Evolutionary conservation across 53 echinoderm and acorn worm genomes (phyloP), one percentile per base, ranked within the genome.

Genomic region (Paracentrotus lividus): DNA sequence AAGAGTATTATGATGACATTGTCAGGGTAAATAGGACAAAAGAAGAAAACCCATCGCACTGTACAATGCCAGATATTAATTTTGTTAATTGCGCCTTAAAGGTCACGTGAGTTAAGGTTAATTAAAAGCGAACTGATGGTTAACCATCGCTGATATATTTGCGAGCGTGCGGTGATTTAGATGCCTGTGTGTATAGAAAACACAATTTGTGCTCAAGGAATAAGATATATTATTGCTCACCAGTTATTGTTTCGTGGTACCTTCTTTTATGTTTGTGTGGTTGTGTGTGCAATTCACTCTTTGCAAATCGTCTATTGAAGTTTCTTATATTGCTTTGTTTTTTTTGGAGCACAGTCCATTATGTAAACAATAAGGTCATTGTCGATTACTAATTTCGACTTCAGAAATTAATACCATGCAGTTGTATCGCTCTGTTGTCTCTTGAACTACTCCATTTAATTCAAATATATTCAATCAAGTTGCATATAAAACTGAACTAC

Each of bases 81-180:
- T 68, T 72, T 44, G 91, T 90, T 90, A 90, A 90, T 90, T 90
- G 75, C 33, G 75, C 53, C 52, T 12, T 69, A 90, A 68, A 72
- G n/a, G 91, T 90, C 91, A 90, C 91, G 91, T 90, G 91, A 18
- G 27, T n/a, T 23, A 38, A 51, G 69, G 34, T 90, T 90, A 68
- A 90, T 90, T 90, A 90, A 90, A 90, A 64, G 59, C 81, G 49
- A 44, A n/a, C 26, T 21, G 72, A 9, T 40, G n/a, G n/a, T n/a
- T n/a, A n/a, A n/a, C n/a, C n/a, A n/a, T 72, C 38, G 72, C 40
- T n/a, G 72, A 27, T 40, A 40, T 16, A 1, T 34, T 32, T 26
- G 40, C 38, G 5, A 36, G 36, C 72, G 72, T 72, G 21, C 20
- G 40, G 38, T 72, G 40, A 72, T 72, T 40, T 40, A 16, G 29